Base-by-base conservation (phyloP, 2,797 vertebrate genomes). In the Babyrousa celebensis region DNA sequence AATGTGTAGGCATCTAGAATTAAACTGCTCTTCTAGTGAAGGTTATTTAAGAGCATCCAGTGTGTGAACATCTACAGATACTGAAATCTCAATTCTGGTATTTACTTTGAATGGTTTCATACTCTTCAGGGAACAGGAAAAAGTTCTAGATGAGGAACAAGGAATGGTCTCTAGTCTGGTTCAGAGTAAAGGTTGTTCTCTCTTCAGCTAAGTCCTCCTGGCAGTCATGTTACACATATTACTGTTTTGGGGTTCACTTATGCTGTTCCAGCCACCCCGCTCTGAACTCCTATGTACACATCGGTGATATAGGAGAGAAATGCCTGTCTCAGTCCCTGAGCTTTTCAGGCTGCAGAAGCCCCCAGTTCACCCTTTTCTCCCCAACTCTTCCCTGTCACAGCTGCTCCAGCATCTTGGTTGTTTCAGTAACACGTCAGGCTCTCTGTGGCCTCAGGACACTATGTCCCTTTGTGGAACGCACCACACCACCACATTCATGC, bases 341-440 rank as follows among this genome's bases (percentile, higher is more conserved):
- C 36, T 85, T 85, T 27, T 65, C 60, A 2, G 14, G 25, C 1
- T 9, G 25, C 32, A 29, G 23, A 58, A 0, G 1, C 25, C 54
- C 56, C 8, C 18, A n/a, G 14, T 43, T 36, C 32, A 29, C 10
- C 3, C 11, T 11, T 2, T 1, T 17, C 0, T 65, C 1, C 2
- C 12, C 48, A 2, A 0, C 40, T 15, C 27, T 18, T 16, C 32
- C 40, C 56, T 43, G 2, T 21, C 27, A 36, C 0, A 15, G 16
- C 20, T 65, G 23, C 7, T 27, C 10, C 14, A 27, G 48, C 32
- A 20, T 36, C n/a, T 18, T 6, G 6, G 10, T 10, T 40, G 14
- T 72, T 60, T 67, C 68, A 32, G 48, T 14, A 56, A 67, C 11
- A 21, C 11, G 11, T 5, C n/a, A 25, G 62, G 17, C 20, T 20